phyloP scores from a whole-genome alignment of 2,113 vertebrate genomes.

The Triplophysa tibetana region DNA sequence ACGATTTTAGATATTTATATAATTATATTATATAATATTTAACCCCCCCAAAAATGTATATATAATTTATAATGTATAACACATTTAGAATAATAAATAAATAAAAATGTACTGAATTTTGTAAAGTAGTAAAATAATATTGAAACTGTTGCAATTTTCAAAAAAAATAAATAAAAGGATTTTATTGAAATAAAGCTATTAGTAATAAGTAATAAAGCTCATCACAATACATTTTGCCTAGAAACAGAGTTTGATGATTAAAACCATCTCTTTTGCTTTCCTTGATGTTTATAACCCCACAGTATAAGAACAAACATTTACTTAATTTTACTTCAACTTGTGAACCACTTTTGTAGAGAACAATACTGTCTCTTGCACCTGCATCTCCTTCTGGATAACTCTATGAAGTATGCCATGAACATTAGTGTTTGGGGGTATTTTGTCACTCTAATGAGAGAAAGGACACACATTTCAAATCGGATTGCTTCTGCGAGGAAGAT shows the following conservation, averaged over 20 bases:
- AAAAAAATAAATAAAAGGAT: too few species aligned
- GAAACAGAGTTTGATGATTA: neutral
- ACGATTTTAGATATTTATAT: too few species aligned
- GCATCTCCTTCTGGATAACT: neutral
- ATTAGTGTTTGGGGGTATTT: conserved; percentile 4
- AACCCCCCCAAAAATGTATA: too few species aligned
- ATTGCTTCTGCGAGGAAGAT: conserved; percentile 72
- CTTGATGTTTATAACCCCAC: neutral
- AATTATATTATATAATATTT: too few species aligned
- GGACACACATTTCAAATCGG: conserved; percentile 70
- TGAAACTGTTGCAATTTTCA: too few species aligned
- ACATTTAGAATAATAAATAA: too few species aligned
- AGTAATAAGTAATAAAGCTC: too few species aligned
- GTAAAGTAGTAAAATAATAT: too few species aligned
- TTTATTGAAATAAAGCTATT: too few species aligned
- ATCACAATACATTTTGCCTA: too few species aligned
- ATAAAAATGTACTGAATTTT: too few species aligned
- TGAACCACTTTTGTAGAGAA: neutral
- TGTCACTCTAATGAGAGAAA: conserved; percentile 59
- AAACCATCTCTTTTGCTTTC: neutral
- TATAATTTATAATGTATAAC: too few species aligned
- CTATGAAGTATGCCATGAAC: neutral
- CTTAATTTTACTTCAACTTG: neutral
- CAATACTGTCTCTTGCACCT: neutral
- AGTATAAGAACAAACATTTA: neutral